Conservation (phyloP, 2,888 invertebrate genomes). For the Brenthis ino region DNA sequence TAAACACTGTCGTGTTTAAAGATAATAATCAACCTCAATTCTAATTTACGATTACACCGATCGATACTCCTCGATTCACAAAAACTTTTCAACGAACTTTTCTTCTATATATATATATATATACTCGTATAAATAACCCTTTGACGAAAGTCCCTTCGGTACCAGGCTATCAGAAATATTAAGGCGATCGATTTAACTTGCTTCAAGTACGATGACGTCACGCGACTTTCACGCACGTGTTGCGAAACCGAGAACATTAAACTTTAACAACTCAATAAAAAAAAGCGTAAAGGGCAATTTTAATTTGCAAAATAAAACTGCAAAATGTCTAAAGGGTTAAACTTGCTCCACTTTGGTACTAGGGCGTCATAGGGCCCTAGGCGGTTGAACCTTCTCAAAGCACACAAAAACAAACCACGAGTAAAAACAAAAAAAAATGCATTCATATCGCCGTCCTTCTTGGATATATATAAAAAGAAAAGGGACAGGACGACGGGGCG, state of each 20-base stretch:
- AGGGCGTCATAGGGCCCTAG: conserved; percentile 53
- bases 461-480: conserved; percentile 25
- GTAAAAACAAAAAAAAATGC: conserved; percentile 43
- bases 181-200: conserved; percentile 8
- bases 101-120: neutral
- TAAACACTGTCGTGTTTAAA: no score
- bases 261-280: no score
- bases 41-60: neutral
- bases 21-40: no score
- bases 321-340: conserved; percentile 50
- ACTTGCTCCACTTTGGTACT: conserved; percentile 62
- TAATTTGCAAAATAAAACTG: conserved; percentile 15
- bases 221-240: neutral
- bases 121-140: conserved; percentile 16
- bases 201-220: conserved; percentile 16
- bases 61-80: neutral
- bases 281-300: neutral
- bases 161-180: conserved; percentile 30
- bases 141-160: conserved; percentile 21
- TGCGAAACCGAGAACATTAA: neutral
- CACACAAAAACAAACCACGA: conserved; percentile 41
- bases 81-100: conserved; percentile 8
- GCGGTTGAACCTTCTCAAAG: conserved; percentile 39
- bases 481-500: conserved; percentile 25
- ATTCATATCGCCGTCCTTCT: conserved; percentile 45